Conservation (phyloP, 1,140 invertebrate genomes). For the Psilanteris sp. region DNA sequence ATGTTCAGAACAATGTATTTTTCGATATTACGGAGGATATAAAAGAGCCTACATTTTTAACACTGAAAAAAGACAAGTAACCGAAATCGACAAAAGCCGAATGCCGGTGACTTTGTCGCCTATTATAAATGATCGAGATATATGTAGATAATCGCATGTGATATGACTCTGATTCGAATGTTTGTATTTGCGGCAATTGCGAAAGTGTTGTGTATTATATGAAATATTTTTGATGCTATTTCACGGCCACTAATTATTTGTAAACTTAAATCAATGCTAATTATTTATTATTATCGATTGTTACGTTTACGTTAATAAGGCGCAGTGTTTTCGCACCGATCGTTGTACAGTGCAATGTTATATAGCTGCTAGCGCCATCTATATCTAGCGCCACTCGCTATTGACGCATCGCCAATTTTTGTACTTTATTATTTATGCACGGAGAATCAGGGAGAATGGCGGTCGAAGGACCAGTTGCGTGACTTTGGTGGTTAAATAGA, state of each 20-base stretch:
- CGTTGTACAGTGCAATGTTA: slow-evolving; percentile 55
- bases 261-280: slow-evolving; percentile 57
- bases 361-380: slow-evolving; percentile 49
- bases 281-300: slow-evolving; percentile 64
- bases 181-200: slow-evolving; percentile 36
- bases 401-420: slow-evolving; percentile 29
- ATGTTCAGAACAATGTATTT: slow-evolving; percentile 74
- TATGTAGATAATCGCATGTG: slow-evolving; percentile 50
- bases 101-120: background rate
- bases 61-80: background rate
- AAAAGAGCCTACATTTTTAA: slow-evolving; percentile 33
- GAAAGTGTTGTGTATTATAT: slow-evolving; percentile 49
- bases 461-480: background rate
- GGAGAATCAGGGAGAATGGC: background rate
- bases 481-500: slow-evolving; percentile 4
- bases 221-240: slow-evolving; percentile 47
- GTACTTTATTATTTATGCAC: slow-evolving; percentile 53
- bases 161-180: slow-evolving; percentile 55
- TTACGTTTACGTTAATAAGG: slow-evolving; percentile 52
- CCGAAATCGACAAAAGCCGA: background rate
- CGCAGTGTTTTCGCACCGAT: slow-evolving; percentile 53
- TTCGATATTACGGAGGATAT: slow-evolving; percentile 66
- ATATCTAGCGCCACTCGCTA: slow-evolving; percentile 10
- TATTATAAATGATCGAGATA: slow-evolving; percentile 3
- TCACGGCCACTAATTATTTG: slow-evolving; percentile 60